phyloP scores from a whole-genome alignment of 2,113 vertebrate genomes.

The Scatophagus argus region DNA sequence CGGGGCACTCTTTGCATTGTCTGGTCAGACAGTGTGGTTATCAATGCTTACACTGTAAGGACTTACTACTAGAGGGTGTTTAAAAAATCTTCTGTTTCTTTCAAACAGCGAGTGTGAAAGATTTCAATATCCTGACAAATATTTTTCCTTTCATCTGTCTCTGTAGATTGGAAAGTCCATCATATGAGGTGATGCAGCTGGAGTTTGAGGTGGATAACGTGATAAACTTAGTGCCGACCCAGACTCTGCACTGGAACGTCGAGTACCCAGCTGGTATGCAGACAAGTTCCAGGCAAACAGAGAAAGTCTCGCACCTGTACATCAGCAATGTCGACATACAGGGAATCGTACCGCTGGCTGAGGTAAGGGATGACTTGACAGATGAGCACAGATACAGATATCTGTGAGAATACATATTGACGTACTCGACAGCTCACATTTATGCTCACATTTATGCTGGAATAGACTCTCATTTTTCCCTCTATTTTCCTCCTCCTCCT shows the following conservation, averaged over 20 bases:
- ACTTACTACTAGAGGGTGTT: neutral
- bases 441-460: slow-evolving; percentile 12
- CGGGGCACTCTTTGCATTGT: too few relatives aligned
- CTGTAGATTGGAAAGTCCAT: slow-evolving; percentile 85
- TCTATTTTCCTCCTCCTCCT: slow-evolving; percentile 20
- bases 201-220: slow-evolving; percentile 93
- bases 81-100: too few relatives aligned
- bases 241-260: slow-evolving; percentile 93
- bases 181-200: slow-evolving; percentile 93
- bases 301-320: slow-evolving; percentile 89
- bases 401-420: slow-evolving; percentile 17
- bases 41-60: neutral
- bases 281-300: slow-evolving; percentile 72
- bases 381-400: slow-evolving; percentile 36
- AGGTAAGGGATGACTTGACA: slow-evolving; percentile 81
- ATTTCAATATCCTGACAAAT: neutral
- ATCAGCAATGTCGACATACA: slow-evolving; percentile 89
- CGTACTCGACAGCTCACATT: slow-evolving; percentile 11
- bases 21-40: too few relatives aligned
- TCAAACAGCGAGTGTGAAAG: too few relatives aligned
- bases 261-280: slow-evolving; percentile 87
- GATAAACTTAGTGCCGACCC: slow-evolving; percentile 88
- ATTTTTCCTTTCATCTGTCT: neutral
- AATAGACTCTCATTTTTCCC: slow-evolving; percentile 20
- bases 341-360: slow-evolving; percentile 91